Conservation (phyloP, 2,888 invertebrate genomes). For the Pyrrhosoma nymphula region DNA sequence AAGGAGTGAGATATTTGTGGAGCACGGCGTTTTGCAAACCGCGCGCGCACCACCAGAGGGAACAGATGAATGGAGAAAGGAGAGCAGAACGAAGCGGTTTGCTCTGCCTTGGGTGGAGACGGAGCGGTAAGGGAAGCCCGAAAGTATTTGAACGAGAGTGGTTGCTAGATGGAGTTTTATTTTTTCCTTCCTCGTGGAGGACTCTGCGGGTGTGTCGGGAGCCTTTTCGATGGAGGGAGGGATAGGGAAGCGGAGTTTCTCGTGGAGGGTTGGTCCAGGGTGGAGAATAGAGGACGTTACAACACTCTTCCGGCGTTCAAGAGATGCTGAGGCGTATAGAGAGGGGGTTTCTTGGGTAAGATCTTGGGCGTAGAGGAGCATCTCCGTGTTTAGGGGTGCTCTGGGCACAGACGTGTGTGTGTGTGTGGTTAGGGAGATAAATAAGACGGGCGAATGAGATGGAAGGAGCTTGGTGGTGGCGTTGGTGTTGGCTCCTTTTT, state of each 20-base stretch:
- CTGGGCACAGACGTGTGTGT: background rate
- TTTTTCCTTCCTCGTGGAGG: background rate
- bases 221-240: background rate
- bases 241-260: background rate
- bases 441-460: background rate
- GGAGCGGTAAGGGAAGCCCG: background rate
- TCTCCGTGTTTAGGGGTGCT: background rate
- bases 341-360: background rate
- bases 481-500: background rate
- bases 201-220: background rate
- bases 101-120: background rate
- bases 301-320: background rate
- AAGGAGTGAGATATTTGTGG: background rate
- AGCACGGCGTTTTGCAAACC: background rate
- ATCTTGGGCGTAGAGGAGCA: background rate
- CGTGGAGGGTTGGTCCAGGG: background rate
- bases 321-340: background rate
- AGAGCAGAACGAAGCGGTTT: background rate
- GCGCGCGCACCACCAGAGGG: background rate
- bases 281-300: background rate
- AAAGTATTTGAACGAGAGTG: slow-evolving; percentile 28
- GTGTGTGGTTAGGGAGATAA: background rate
- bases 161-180: background rate
- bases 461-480: background rate
- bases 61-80: background rate